A percentile compares a stretch with the other conserved stretches of the same genome.
These are phyloP conservation scores for Ophion ellenae DNA, from an alignment of 2,888 invertebrate species.

Conservation along the genomic window DNA sequence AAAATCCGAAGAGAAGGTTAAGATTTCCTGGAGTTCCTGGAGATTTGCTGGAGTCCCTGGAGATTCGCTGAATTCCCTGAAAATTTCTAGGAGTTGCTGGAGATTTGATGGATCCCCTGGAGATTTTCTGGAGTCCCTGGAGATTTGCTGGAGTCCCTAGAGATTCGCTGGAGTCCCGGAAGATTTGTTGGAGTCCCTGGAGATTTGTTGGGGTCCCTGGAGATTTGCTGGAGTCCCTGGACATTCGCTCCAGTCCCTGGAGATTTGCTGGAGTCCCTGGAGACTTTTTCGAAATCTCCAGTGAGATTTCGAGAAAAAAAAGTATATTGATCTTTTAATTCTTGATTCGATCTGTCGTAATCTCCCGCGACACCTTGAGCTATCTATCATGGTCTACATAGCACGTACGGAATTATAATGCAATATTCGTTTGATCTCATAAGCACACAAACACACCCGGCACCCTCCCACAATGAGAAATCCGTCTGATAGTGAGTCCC, in stretches of 20 bases:
- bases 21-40: no score
- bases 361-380: not conserved
- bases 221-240: no score
- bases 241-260: no score
- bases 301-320: no score
- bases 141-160: no score
- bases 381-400: not conserved
- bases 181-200: no score
- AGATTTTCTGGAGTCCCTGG: no score
- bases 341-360: conserved; percentile 18
- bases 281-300: not conserved
- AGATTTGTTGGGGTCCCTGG: no score
- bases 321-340: not conserved
- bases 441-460: not conserved
- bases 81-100: not conserved
- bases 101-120: not conserved
- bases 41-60: not conserved
- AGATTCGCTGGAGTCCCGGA: no score
- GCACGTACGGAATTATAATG: not conserved
- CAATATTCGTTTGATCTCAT: conserved; percentile 9
- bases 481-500: conserved; percentile 33
- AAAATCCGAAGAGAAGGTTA: no score
- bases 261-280: not conserved
- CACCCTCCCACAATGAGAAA: not conserved
- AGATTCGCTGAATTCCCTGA: not conserved